These are phyloP conservation scores for Mayetiola destructor DNA, from an alignment of 2,888 invertebrate genomes.

Conservation along the genomic window DNA sequence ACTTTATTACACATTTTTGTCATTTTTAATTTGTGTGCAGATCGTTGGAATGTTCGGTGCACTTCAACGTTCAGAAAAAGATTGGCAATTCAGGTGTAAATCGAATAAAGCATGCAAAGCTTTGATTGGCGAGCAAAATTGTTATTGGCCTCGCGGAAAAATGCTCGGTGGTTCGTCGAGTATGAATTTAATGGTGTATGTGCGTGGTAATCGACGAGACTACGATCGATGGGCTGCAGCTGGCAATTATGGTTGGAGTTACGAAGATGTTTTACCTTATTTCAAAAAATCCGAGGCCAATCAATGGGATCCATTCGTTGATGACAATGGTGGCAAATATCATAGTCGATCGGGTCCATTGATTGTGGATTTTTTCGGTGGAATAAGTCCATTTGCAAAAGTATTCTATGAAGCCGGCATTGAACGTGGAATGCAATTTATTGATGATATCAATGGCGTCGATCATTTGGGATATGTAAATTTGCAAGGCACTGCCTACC, in stretches of 20 bases:
- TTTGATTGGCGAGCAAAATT: not conserved
- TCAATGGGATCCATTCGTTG: not conserved
- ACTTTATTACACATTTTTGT: not conserved
- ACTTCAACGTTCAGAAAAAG: not conserved
- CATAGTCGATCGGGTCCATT: not conserved
- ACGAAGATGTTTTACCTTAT: constrained; percentile 9
- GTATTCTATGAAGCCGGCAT: not conserved
- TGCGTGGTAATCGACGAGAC: not conserved
- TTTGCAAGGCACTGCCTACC: constrained; percentile 1
- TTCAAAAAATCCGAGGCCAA: constrained; percentile 13
- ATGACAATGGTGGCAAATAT: not conserved
- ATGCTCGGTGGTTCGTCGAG: not conserved
- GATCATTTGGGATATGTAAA: constrained; percentile 8
- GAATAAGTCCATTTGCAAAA: constrained; percentile 1
- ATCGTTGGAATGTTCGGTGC: not conserved
- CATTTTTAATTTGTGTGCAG: not conserved
- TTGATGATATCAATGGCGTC: constrained; percentile 5
- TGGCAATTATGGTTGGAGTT: constrained; percentile 8
- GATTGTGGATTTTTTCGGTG: not conserved
- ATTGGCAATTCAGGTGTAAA: not conserved
- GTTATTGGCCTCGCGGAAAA: constrained; percentile 10
- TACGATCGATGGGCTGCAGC: not conserved
- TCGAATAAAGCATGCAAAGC: not conserved
- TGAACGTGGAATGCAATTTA: not conserved
- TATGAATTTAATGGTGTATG: constrained; percentile 13